Evolutionary conservation across 1,140 invertebrate genomes (phyloP).

Genomic region (Manduca sexta): DNA sequence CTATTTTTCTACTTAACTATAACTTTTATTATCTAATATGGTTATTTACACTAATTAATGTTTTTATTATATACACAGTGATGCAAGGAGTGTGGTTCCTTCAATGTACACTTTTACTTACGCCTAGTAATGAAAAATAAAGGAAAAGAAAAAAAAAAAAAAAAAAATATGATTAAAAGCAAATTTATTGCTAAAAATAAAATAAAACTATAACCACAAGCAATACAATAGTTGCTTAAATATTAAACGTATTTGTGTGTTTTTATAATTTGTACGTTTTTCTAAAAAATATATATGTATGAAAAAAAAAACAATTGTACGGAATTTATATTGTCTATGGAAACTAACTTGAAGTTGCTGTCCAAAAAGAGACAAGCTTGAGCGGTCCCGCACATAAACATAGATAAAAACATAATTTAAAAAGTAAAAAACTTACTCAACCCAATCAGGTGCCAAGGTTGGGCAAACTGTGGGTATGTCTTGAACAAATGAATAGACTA

Average conservation of each 20-base stretch:
- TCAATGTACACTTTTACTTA: conserved; percentile 59
- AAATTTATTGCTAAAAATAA: conserved; percentile 74
- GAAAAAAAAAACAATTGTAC: conserved; percentile 29
- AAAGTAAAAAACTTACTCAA: conserved; percentile 55
- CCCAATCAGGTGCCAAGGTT: too few relatives aligned
- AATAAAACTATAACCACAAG: conserved; percentile 67
- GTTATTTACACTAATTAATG: conserved; percentile 50
- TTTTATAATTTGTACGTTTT: conserved; percentile 53
- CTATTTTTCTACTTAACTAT: conserved; percentile 44
- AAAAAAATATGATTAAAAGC: conserved; percentile 69
- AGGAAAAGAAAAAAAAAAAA: conserved; percentile 54
- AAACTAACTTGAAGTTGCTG: conserved; percentile 11
- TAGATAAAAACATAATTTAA: conserved; percentile 58
- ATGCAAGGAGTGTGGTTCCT: conserved; percentile 74
- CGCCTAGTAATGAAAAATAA: conserved; percentile 33
- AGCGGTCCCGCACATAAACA: too few relatives aligned
- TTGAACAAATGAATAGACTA: too few relatives aligned
- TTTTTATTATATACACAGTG: conserved; percentile 51
- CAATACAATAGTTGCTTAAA: conserved; percentile 59
- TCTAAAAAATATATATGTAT: conserved; percentile 29
- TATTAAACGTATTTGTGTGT: conserved; percentile 35
- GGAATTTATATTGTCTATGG: conserved; percentile 12
- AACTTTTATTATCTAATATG: conserved; percentile 32
- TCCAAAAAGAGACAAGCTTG: too few relatives aligned
- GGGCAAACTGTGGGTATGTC: too few relatives aligned